Base-by-base conservation (phyloP, 2,797 vertebrate genomes). In the Semaprochilodus insignis region DNA sequence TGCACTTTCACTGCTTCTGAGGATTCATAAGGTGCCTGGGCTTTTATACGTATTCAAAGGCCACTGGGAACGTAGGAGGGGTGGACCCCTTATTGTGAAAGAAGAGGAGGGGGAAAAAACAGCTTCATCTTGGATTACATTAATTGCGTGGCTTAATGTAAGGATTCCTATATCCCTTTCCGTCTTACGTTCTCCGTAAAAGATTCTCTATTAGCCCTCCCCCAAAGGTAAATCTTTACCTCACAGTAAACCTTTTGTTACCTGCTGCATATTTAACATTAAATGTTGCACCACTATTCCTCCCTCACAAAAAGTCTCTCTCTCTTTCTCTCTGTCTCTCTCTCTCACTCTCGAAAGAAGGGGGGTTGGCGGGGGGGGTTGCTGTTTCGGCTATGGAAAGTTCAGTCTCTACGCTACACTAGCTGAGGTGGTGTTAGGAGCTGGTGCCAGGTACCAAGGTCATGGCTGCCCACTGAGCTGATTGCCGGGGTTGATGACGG, bases 1-100 rank as follows among this genome's bases (percentile, higher is more conserved):
- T 90, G 87, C 84, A 87, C 91, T 77, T 88, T 87, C 87, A 82
- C 87, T 60, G 77, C 88, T 82, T 25, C 85, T 88, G 82, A 74
- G 48, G 83, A 81, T 67, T 72, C 27, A 31, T 69, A 79, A 76
- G 88, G 78, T 36, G 63, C 13, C 10, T 57, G 21, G 25, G 81
- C 87, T 94, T 95, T 90, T 95, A 95, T 95, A 94, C 80, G 82
- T 16, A 83, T 89, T 80, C 83, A 90, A 93, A 94, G 91, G 90
- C 90, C 93, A 92, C 34, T 63, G 83, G 82, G 74, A 90, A 84
- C 57, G 83, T 81, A 83, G 79, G 81, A 87, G 87, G 90, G 77
- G 82, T 72, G 85, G 81, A 48, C 79, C 72, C 67, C 81, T 83
- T 85, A 87, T 88, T 91, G 87, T 87, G 84, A 85, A 85, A 80